These are phyloP conservation scores for Marisa cornuarietis DNA, from an alignment of 1,140 invertebrate genomes.

Conservation along the genomic window DNA sequence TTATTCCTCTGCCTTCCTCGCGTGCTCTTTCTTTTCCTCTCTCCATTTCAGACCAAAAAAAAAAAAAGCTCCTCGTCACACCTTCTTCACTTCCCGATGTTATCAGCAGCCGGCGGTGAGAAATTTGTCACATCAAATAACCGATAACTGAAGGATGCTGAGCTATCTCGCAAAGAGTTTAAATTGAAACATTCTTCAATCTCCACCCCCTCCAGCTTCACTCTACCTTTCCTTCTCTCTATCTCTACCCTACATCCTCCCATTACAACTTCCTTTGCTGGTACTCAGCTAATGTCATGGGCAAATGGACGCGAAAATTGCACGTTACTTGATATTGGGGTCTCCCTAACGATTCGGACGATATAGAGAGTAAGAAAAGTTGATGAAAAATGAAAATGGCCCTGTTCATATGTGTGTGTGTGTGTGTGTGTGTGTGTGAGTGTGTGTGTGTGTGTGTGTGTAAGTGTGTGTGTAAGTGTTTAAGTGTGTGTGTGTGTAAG, in stretches of 20 bases:
- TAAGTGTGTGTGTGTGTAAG: too few relatives aligned
- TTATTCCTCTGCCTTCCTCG: not conserved
- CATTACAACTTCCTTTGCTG: not conserved
- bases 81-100: slow-evolving; percentile 5
- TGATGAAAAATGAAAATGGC: too few relatives aligned
- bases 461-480: not conserved
- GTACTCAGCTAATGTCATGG: too few relatives aligned
- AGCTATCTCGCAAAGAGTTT: not conserved
- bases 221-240: not conserved
- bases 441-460: slow-evolving; percentile 1
- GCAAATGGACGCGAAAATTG: too few relatives aligned
- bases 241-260: not conserved
- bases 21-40: not conserved
- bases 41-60: not conserved
- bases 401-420: not conserved
- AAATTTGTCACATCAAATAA: slow-evolving; percentile 23
- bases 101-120: slow-evolving; percentile 2
- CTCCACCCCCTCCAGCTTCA: too few relatives aligned
- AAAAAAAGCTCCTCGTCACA: slow-evolving; percentile 4
- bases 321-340: too few relatives aligned
- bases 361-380: too few relatives aligned
- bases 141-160: slow-evolving; percentile 3
- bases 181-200: slow-evolving; percentile 2
- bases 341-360: too few relatives aligned
- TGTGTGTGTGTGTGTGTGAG: not conserved